Evolutionary conservation across 2,113 vertebrate species (phyloP).

Genomic region (Phalacrocorax aristotelis): DNA sequence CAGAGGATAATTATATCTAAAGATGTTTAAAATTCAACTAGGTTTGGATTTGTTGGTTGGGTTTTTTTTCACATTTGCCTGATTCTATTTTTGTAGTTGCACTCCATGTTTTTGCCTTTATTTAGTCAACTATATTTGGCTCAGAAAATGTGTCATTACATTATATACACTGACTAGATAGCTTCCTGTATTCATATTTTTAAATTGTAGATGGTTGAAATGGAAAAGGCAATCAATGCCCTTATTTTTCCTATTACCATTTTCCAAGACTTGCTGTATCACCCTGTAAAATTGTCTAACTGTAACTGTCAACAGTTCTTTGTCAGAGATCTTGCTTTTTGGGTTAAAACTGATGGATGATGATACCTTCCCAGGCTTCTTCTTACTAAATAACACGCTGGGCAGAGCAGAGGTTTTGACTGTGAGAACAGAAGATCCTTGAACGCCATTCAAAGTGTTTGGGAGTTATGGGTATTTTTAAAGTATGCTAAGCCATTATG

Average conservation of each 20-base stretch:
- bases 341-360: not conserved
- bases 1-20: not conserved
- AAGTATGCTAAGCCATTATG: not conserved
- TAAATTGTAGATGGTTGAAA: not conserved
- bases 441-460: not conserved
- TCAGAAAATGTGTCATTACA: not conserved
- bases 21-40: constrained; percentile 9
- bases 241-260: not conserved
- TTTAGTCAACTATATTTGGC: constrained; percentile 40
- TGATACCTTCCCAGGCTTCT: not conserved
- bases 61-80: not conserved
- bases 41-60: not conserved
- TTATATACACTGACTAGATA: not conserved
- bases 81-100: constrained; percentile 26
- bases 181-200: constrained; percentile 3
- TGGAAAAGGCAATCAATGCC: not conserved
- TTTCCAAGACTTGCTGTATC: not conserved
- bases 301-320: not conserved
- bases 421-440: not conserved
- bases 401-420: not conserved
- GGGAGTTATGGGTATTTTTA: not conserved
- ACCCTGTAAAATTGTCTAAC: not conserved
- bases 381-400: not conserved
- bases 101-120: constrained; percentile 15
- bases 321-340: not conserved